phyloP scores from a whole-genome alignment of 2,113 vertebrate genomes.

The Aptenodytes forsteri region DNA sequence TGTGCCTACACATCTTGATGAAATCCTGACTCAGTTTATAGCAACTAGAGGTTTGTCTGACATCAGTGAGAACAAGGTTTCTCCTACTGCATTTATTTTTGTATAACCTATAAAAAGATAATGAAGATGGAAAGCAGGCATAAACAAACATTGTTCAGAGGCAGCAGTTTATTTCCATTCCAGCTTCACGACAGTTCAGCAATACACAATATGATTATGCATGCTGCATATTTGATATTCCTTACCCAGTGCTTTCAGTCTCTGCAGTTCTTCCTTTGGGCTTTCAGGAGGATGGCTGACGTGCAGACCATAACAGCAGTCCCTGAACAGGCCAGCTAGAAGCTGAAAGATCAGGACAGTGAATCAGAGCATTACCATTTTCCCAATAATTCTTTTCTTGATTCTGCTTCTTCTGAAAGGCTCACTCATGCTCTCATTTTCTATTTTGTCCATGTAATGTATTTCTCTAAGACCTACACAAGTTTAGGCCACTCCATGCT shows the following conservation, averaged over 20 bases:
- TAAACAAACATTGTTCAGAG: neutral
- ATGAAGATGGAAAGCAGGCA: neutral
- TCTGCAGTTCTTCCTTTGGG: neutral
- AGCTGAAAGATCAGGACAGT: neutral
- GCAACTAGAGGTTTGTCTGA: neutral
- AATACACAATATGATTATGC: neutral
- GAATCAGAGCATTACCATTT: neutral
- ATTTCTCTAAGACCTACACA: neutral
- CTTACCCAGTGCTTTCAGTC: neutral
- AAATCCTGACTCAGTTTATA: neutral
- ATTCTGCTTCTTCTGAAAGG: neutral
- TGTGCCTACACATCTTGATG: neutral
- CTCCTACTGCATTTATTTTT: constrained; percentile 4
- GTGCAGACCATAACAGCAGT: neutral
- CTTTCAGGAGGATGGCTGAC: neutral
- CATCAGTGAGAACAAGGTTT: neutral
- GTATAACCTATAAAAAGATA: neutral
- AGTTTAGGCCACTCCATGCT: neutral
- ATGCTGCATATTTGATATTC: neutral
- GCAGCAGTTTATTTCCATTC: neutral
- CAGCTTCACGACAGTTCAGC: neutral
- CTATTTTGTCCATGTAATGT: neutral
- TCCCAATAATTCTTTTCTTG: neutral
- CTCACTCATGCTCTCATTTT: neutral
- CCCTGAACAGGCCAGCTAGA: neutral